These are phyloP conservation scores for Microdon myrmicae DNA, from an alignment of 2,888 invertebrate species.

Conservation along the genomic window DNA sequence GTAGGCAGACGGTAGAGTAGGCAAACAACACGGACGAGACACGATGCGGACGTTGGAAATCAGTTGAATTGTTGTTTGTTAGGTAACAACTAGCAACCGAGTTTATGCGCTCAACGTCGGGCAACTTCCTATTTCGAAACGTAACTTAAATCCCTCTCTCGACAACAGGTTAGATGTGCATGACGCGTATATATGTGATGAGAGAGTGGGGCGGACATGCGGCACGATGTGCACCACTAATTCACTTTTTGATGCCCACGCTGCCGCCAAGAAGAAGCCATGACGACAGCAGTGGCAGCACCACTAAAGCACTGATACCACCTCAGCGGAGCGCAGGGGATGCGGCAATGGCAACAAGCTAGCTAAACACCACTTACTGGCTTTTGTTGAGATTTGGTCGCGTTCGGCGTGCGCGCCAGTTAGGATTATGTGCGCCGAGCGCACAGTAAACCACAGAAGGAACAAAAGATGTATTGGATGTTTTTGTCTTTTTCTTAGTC, in stretches of 20 bases:
- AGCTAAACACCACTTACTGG: slow-evolving; percentile 34
- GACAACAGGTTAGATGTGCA: slow-evolving; percentile 49
- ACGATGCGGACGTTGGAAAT: slow-evolving; percentile 29
- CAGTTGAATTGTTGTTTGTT: too few relatives aligned
- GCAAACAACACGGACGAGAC: slow-evolving; percentile 10
- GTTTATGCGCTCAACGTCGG: slow-evolving; percentile 49
- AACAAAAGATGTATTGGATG: slow-evolving; percentile 38
- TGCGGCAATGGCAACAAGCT: slow-evolving; percentile 34
- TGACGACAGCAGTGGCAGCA: slow-evolving; percentile 8
- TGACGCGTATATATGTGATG: background rate
- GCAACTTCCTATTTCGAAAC: slow-evolving; percentile 53
- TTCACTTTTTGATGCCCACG: slow-evolving; percentile 52
- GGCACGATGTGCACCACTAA: slow-evolving; percentile 51
- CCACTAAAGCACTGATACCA: slow-evolving; percentile 4
- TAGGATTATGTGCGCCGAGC: slow-evolving; percentile 46
- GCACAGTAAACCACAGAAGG: slow-evolving; percentile 52
- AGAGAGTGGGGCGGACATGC: slow-evolving; percentile 18
- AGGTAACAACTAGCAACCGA: slow-evolving; percentile 50
- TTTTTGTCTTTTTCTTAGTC: slow-evolving; percentile 36
- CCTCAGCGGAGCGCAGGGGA: slow-evolving; percentile 5
- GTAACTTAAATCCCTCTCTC: slow-evolving; percentile 52
- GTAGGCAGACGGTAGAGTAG: slow-evolving; percentile 12
- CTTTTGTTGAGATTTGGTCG: slow-evolving; percentile 38
- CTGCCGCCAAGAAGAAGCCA: slow-evolving; percentile 31
- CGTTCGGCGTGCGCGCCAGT: slow-evolving; percentile 37